Evolutionary conservation across 2,888 invertebrate genomes (phyloP).

Genomic region (Tricholauxania praeusta): DNA sequence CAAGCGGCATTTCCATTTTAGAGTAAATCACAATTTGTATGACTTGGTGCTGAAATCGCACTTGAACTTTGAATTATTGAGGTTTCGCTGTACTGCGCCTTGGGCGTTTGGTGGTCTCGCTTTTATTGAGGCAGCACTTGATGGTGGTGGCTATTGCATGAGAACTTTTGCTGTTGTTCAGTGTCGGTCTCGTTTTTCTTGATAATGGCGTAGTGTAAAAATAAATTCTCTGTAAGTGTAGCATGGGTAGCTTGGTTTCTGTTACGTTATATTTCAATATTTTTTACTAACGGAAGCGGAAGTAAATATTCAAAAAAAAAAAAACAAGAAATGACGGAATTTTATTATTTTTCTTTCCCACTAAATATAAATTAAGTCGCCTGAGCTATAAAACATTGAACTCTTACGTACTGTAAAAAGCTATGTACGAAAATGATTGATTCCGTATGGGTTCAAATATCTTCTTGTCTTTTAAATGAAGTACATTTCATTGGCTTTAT

Average conservation of each 20-base stretch:
- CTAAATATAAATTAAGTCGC: no score
- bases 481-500: no score
- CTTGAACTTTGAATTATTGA: constrained; percentile 5
- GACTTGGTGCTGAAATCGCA: background rate
- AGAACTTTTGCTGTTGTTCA: background rate
- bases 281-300: background rate
- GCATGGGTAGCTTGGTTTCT: background rate
- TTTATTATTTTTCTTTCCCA: no score
- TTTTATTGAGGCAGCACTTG: constrained; percentile 8
- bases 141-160: background rate
- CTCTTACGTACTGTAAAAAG: no score
- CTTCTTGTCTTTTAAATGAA: no score
- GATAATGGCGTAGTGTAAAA: background rate
- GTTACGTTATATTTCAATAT: background rate
- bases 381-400: no score
- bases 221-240: background rate
- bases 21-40: constrained; percentile 13
- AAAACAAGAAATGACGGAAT: no score
- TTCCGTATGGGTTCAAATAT: no score
- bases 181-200: background rate
- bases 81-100: background rate
- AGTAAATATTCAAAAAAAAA: background rate
- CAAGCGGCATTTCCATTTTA: background rate
- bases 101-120: background rate
- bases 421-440: no score